Evolutionary conservation across 2,797 vertebrate species (phyloP), one percentile per base, ranked within the genome.

Genomic region (Vultur gryphus): DNA sequence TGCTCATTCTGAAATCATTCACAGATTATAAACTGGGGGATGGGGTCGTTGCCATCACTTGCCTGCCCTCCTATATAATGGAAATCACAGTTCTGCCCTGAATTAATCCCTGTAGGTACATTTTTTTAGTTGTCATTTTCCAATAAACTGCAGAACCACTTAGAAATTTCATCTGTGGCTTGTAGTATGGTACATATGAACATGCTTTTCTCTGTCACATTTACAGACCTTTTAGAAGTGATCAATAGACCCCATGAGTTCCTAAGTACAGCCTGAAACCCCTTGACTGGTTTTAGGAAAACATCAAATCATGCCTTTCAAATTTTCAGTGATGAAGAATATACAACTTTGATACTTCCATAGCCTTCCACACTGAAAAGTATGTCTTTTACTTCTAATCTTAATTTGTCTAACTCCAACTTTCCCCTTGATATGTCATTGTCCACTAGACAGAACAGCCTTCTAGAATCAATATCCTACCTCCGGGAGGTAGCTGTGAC

Each of bases 381-480:
- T 37, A 49, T 54, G 37, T 6, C 24, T 89, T 87, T 80, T 61
- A 64, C 49, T 89, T 79, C 48, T 61, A 67, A 57, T 73, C 19
- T 67, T 75, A 66, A 70, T 67, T 87, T 81, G 37, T 64, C 43
- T 70, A 26, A 52, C 48, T 70, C 15, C 31, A 87, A 10, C 33
- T 72, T 93, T 86, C 41, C n/a, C 76, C 82, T 89, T 87, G 37
- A 33, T 71, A 73, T 8, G 24, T 37, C 71, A 79, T 46, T 83
- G 82, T 62, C 72, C 58, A 35, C 41, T 71, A 93, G 54, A 75
- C 6, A 71, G 19, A 94, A 93, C 3, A 73, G 72, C 18, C 64
- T 84, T 57, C 52, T 44, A 71, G 55, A 93, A 96, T 91, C 93
- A 90, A 94, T 93, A 90, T 61, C 54, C 57, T 90, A 41, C 49